Percentiles rank a stretch among this genome's conserved stretches.
Conservation (phyloP, 2,888 invertebrate genomes). For the Apamea crenata region DNA sequence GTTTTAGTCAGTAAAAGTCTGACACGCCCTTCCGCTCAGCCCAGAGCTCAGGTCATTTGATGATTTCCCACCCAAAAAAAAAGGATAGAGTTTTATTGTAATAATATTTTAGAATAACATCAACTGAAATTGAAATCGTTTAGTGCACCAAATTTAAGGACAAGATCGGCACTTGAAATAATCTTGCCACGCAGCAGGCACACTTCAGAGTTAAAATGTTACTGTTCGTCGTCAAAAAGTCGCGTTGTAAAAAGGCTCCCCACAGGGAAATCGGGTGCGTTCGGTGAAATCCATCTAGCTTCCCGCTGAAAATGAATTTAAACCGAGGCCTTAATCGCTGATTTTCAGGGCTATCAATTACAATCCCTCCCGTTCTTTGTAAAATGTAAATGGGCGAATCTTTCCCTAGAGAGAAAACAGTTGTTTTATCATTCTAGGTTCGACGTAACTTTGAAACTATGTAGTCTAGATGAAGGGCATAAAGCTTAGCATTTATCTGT, state of each 20-base stretch:
- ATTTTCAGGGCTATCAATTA: constrained; percentile 72
- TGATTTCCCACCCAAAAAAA: no score
- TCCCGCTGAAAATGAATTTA: constrained; percentile 70
- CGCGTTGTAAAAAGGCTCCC: constrained; percentile 38
- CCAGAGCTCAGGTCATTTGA: no score
- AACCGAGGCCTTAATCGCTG: constrained; percentile 66
- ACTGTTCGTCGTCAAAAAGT: constrained; percentile 37
- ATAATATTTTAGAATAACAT: not conserved
- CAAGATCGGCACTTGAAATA: constrained; percentile 30
- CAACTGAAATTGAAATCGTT: not conserved
- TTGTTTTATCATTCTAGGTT: constrained; percentile 38
- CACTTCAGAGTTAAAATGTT: constrained; percentile 28
- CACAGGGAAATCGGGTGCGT: constrained; percentile 55
- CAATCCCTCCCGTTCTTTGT: constrained; percentile 68
- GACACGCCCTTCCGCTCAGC: no score
- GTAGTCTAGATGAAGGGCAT: constrained; percentile 30
- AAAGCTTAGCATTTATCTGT: constrained; percentile 41
- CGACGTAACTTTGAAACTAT: constrained; percentile 44
- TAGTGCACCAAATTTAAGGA: not conserved
- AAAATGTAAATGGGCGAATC: constrained; percentile 70
- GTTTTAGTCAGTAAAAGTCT: no score
- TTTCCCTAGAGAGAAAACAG: constrained; percentile 18
- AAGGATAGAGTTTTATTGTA: no score
- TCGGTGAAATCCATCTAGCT: constrained; percentile 59
- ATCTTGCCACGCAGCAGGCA: constrained; percentile 26